Evolutionary conservation across 2,797 vertebrate species (phyloP).

Genomic region (Monodelphis domestica): DNA sequence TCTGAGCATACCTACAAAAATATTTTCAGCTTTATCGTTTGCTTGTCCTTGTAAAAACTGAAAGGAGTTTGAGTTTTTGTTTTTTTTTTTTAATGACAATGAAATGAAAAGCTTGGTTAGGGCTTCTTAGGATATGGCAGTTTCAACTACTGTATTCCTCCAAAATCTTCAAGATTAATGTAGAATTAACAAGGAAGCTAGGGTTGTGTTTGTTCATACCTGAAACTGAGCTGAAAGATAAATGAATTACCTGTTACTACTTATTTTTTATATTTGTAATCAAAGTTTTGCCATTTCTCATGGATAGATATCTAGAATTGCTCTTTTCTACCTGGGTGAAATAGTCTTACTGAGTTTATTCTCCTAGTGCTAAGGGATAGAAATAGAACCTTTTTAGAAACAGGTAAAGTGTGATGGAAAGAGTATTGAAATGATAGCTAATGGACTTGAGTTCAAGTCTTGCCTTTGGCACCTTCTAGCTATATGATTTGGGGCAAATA

Average conservation of each 20-base stretch:
- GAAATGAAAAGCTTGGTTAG: neutral
- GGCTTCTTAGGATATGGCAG: neutral
- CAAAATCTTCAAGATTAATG: neutral
- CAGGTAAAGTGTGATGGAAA: neutral
- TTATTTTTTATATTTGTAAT: neutral
- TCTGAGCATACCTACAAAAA: constrained; percentile 65
- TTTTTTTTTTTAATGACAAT: neutral
- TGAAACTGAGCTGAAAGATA: neutral
- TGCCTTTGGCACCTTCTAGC: no score
- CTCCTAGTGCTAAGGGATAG: neutral
- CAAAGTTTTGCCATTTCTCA: neutral
- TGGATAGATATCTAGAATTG: neutral
- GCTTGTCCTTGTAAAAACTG: constrained; percentile 66
- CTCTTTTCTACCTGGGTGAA: neutral
- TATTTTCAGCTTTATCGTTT: constrained; percentile 69
- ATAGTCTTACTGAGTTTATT: neutral
- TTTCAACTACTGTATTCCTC: neutral
- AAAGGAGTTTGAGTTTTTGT: constrained; percentile 64
- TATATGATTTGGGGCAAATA: neutral
- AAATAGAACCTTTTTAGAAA: neutral
- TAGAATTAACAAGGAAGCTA: neutral
- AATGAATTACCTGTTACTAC: neutral
- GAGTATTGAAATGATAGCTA: neutral
- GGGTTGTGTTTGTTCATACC: neutral
- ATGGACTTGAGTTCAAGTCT: neutral